phyloP scores from a whole-genome alignment of 2,888 invertebrate genomes.

The Eupelmus urozonus region DNA sequence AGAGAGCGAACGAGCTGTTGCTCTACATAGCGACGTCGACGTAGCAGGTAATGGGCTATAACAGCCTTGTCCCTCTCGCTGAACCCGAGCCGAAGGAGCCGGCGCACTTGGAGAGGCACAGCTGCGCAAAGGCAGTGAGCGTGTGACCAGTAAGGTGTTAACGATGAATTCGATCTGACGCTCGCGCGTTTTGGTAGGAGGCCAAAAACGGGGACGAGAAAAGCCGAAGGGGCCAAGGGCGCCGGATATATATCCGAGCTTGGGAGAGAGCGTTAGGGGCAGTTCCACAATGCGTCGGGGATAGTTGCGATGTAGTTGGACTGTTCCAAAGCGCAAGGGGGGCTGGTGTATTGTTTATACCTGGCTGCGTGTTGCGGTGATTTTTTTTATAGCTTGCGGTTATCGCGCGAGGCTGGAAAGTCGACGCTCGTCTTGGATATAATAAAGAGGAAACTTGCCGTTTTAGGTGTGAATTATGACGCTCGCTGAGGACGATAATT shows the following conservation, averaged over 20 bases:
- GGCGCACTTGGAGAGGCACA: background rate
- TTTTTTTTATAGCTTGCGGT: too few species aligned
- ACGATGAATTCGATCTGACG: constrained; percentile 57
- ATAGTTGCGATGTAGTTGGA: too few species aligned
- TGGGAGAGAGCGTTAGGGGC: too few species aligned
- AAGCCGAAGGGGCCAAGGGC: background rate
- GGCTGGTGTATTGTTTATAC: too few species aligned
- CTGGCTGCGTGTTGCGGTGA: too few species aligned
- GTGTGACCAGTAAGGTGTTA: constrained; percentile 47
- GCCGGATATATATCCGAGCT: background rate
- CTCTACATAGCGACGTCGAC: too few species aligned
- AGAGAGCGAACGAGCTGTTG: background rate
- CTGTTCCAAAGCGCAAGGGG: too few species aligned
- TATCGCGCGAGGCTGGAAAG: too few species aligned
- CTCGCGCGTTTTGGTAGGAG: constrained; percentile 60
- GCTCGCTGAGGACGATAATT: too few species aligned
- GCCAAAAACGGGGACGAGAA: constrained; percentile 55
- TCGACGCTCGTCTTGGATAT: too few species aligned
- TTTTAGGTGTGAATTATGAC: too few species aligned
- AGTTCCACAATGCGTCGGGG: background rate
- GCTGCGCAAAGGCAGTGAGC: background rate
- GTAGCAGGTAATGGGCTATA: constrained; percentile 11
- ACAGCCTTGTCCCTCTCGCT: constrained; percentile 58
- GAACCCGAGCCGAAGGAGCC: constrained; percentile 44
- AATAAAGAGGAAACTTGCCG: too few species aligned